Conservation (phyloP, 2,797 vertebrate genomes). For the Takifugu ocellatus region DNA sequence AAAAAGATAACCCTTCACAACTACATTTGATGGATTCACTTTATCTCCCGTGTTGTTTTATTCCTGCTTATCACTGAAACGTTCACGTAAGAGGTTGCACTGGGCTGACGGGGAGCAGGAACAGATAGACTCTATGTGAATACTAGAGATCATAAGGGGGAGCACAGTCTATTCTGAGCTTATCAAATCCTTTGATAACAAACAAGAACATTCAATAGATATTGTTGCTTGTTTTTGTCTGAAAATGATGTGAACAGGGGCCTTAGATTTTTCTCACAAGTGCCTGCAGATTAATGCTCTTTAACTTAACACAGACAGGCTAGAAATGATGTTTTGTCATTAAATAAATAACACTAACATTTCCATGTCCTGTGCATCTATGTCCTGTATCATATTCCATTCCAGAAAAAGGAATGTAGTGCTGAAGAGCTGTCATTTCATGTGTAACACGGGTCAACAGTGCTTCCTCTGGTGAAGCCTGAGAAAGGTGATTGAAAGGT, state of each 20-base stretch:
- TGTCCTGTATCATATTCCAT: too few relatives aligned
- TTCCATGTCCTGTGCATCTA: too few relatives aligned
- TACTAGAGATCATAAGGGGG: conserved; percentile 24
- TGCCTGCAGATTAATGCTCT: background rate
- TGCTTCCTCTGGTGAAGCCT: too few relatives aligned
- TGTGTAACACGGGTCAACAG: too few relatives aligned
- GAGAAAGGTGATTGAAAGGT: background rate
- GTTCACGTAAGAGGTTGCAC: conserved; percentile 35
- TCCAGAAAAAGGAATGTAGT: too few relatives aligned
- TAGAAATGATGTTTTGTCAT: background rate
- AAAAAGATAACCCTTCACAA: conserved; percentile 39
- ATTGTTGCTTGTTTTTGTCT: conserved; percentile 20
- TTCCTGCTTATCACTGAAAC: conserved; percentile 53
- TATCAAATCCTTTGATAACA: conserved; percentile 42
- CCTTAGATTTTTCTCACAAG: conserved; percentile 23
- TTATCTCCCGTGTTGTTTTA: conserved; percentile 58
- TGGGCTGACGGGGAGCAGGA: conserved; percentile 28
- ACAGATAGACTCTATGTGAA: conserved; percentile 55
- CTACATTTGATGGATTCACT: conserved; percentile 58
- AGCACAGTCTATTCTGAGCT: conserved; percentile 50
- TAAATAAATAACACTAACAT: background rate
- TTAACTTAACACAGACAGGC: background rate
- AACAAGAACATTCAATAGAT: conserved; percentile 36
- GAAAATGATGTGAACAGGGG: conserved; percentile 20
- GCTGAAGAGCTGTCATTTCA: background rate